A percentile compares a stretch with the other conserved stretches of the same genome.
Conservation (phyloP, 2,888 invertebrate genomes). For the Apodemia duryi region DNA sequence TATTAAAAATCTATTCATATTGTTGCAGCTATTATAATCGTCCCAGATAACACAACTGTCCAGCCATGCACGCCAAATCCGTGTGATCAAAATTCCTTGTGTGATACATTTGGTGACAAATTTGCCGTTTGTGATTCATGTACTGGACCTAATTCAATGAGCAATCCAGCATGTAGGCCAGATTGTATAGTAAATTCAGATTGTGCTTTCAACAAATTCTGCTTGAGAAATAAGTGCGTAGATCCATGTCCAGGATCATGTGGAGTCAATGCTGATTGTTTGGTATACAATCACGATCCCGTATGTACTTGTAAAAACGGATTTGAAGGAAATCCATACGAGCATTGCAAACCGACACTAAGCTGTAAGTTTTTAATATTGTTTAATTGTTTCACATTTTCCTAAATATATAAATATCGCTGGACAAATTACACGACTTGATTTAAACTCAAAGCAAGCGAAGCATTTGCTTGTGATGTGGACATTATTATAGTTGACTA, state of each 20-base stretch:
- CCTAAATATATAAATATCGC: no score
- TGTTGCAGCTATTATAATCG: slow-evolving; percentile 70
- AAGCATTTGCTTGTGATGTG: no score
- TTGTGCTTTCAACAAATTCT: slow-evolving; percentile 88
- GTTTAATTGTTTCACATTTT: background rate
- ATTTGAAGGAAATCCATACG: slow-evolving; percentile 87
- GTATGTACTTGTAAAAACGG: slow-evolving; percentile 84
- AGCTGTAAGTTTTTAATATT: slow-evolving; percentile 60
- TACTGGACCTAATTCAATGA: slow-evolving; percentile 81
- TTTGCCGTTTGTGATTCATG: slow-evolving; percentile 91
- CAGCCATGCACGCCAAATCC: slow-evolving; percentile 89
- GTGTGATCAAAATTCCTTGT: slow-evolving; percentile 83
- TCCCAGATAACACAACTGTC: slow-evolving; percentile 80
- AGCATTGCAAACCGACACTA: slow-evolving; percentile 82
- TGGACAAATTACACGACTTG: no score
- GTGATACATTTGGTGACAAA: slow-evolving; percentile 85
- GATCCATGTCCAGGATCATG: slow-evolving; percentile 91
- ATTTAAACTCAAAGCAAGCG: no score
- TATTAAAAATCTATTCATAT: background rate
- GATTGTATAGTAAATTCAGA: slow-evolving; percentile 91
- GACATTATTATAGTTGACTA: no score
- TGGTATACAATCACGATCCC: slow-evolving; percentile 85
- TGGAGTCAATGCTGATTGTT: slow-evolving; percentile 85
- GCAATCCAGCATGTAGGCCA: slow-evolving; percentile 87
- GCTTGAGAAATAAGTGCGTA: slow-evolving; percentile 85